Evolutionary conservation across 2,797 vertebrate species (phyloP), one percentile per base, ranked within the genome.

Genomic region (Tragopan temminckii): DNA sequence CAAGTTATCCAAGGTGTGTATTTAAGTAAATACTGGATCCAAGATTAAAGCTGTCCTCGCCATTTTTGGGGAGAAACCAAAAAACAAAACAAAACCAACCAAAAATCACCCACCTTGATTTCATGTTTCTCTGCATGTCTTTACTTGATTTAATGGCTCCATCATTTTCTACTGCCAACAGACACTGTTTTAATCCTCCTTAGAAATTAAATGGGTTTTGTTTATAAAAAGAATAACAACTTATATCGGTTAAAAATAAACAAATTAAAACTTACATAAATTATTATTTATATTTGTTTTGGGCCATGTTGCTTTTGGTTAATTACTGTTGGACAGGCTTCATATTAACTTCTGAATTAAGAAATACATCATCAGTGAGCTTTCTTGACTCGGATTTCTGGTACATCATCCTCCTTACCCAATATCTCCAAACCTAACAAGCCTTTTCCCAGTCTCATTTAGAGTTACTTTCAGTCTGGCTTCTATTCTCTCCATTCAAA

Each of bases 1-100:
- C 83, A 87, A 92, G 67, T 93, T 91, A 48, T 25, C 88, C 94
- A 84, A 50, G 72, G 69, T 89, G 74, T 70, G 3, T 80, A 57
- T 88, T 89, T 80, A 40, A 81, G 80, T 92, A 93, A 95, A 93
- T 89, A 80, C 48, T 89, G 55, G 62, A 78, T 59, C 45, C 90
- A 59, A 84, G 69, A 88, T 95, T 92, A 90, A 67, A 91, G 84
- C 21, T 16, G 1, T 86, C 18, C 63, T 67, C 23, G 38, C 63
- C 45, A 38, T 89, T 80, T 50, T 36, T 16, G 15, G 9, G 16
- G 14, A 10, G 29, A 52, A 16, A 52, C 1, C 27, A 52, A 25
- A 25, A 25, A 50, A 50, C 36, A 27, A 20, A 52, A n/a, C 8
- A 31, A 23, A 43, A 52, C 17, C 24, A 27, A 27, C 15, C 3